Conservation (phyloP, 2,888 invertebrate species). For the Andrena flavipes region DNA sequence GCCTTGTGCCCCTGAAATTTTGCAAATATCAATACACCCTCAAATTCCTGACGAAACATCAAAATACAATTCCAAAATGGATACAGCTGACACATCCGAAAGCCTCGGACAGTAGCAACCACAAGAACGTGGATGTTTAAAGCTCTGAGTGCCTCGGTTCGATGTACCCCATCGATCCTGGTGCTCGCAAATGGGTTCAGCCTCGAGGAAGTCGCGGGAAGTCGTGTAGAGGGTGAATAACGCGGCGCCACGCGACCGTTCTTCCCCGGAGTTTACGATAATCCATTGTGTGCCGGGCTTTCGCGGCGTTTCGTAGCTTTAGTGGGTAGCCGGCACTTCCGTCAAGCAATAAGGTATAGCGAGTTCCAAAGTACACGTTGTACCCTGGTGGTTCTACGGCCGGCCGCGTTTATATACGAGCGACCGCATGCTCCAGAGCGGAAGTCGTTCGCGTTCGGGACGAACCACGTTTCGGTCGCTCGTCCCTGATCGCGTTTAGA, state of each 20-base stretch:
- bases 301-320: conserved; percentile 46
- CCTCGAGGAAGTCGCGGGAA: not conserved
- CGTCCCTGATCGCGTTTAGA: not conserved
- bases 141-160: not conserved
- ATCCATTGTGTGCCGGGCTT: conserved; percentile 40
- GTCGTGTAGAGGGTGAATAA: conserved; percentile 19
- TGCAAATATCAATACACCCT: no score
- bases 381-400: conserved; percentile 33
- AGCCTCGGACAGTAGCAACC: no score
- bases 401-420: conserved; percentile 25
- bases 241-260: conserved; percentile 7
- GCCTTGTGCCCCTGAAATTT: no score
- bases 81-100: no score
- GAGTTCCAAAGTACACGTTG: conserved; percentile 54
- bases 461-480: conserved; percentile 42
- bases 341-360: conserved; percentile 58
- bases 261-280: conserved; percentile 35
- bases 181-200: conserved; percentile 1
- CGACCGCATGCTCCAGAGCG: conserved; percentile 13
- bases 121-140: not conserved
- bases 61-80: no score
- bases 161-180: not conserved
- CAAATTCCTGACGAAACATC: no score
- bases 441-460: conserved; percentile 10
- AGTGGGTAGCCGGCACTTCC: conserved; percentile 51